Percentiles rank a stretch among this genome's conserved stretches.
These are phyloP conservation scores for Molanna angustata DNA, from an alignment of 2,888 invertebrate genomes.

Conservation along the genomic window DNA sequence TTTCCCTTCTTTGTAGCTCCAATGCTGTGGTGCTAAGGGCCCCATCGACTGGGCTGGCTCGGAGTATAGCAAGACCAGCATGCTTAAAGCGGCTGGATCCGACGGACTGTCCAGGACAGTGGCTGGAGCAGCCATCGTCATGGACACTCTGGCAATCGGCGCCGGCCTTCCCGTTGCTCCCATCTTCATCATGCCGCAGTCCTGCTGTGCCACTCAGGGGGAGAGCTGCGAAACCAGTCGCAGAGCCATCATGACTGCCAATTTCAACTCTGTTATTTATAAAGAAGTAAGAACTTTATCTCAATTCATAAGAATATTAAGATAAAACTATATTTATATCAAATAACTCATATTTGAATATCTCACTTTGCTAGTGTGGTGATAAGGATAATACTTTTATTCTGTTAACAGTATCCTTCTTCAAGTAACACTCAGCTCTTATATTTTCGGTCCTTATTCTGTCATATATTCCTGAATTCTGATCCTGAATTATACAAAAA, in stretches of 20 bases:
- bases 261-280: conserved; percentile 48
- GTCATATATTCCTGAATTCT: too few species aligned
- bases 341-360: too few species aligned
- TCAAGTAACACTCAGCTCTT: too few species aligned
- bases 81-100: conserved; percentile 1
- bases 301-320: too few species aligned
- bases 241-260: conserved; percentile 46
- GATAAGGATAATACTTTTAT: too few species aligned
- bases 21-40: conserved; percentile 75
- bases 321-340: too few species aligned
- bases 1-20: conserved; percentile 48
- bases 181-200: conserved; percentile 23
- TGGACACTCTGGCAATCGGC: conserved; percentile 13
- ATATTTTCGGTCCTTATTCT: too few species aligned
- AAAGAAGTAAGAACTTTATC: conserved; percentile 44
- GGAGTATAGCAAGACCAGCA: conserved; percentile 48
- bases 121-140: neutral
- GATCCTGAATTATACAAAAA: too few species aligned
- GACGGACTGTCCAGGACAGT: neutral
- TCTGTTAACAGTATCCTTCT: too few species aligned
- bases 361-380: too few species aligned
- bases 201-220: conserved; percentile 57
- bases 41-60: conserved; percentile 71
- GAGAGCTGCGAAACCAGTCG: conserved; percentile 52
- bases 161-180: conserved; percentile 34